Base-by-base conservation (phyloP, 1,140 invertebrate genomes). In the Aphidius ervi region DNA sequence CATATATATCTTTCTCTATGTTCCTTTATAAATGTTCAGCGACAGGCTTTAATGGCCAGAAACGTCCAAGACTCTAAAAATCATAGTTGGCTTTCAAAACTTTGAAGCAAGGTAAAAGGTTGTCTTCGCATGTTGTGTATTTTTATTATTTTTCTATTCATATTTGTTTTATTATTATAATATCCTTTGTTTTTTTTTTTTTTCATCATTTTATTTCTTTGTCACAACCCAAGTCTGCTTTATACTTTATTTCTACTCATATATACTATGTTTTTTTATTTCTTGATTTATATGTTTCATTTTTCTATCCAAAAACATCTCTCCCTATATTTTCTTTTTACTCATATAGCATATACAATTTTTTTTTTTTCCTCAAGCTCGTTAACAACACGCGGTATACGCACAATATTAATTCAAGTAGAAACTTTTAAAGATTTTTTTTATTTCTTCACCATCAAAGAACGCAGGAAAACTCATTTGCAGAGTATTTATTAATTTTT, bases 401-500 rank as follows among this genome's bases (percentile, higher is more conserved):
- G 9, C 52, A 42, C 52, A 42, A 48, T 67, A 65, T 65, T 64
- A 65, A 67, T 61, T 56, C 49, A 62, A 31, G 23, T 62, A 3
- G 61, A n/a, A 52, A 58, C 42, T 60, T 40, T 56, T 41, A 42
- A 49, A 53, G 58, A 64, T 56, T 61, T 31, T 23, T 31, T 31
- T 31, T 31, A 3, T 31, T 31, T 31, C 23, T 31, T 31, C 4
- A 31, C 23, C 4, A 31, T 31, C 23, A 31, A 31, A 31, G 23
- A 31, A 31, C 23, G 23, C 23, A 31, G 23, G 23, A 31, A 31
- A 31, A 31, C 23, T 31, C 23, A 31, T 31, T 31, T 31, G 23
- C 23, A 31, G 23, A 31, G 23, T 31, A 31, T 31, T 31, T 31
- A 31, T 31, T 31, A 31, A 31, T 31, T 31, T 31, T 31, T 31